phyloP scores from a whole-genome alignment of 1,140 invertebrate species.

The Brachionus rotundiformis region DNA sequence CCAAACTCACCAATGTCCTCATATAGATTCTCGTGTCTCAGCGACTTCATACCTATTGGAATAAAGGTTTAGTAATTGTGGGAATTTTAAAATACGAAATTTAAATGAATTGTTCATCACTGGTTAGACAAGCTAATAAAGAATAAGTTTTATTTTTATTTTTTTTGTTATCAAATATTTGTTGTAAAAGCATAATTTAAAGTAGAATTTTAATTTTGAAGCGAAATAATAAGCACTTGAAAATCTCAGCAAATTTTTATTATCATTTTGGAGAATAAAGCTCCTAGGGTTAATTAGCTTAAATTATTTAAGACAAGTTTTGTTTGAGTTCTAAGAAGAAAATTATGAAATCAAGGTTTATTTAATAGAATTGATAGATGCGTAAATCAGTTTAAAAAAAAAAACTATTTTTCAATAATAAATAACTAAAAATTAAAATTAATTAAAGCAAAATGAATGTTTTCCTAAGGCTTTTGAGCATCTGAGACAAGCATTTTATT shows the following conservation, averaged over 20 bases:
- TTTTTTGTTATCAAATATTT: not conserved
- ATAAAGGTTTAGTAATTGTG: no score
- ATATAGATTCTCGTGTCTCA: not conserved
- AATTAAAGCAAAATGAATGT: no score
- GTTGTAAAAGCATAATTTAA: not conserved
- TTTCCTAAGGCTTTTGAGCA: no score
- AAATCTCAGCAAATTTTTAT: not conserved
- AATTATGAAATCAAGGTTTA: not conserved
- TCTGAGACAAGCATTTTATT: no score
- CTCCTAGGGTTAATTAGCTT: not conserved
- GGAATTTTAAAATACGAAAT: no score
- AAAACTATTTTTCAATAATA: no score
- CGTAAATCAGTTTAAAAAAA: no score
- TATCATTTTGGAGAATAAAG: not conserved
- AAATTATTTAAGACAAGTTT: constrained; percentile 8
- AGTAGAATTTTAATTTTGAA: constrained; percentile 6
- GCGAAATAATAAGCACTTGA: not conserved
- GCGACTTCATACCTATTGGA: not conserved
- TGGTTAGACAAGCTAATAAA: not conserved
- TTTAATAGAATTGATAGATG: not conserved
- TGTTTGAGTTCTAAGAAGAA: not conserved
- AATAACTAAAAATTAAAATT: no score
- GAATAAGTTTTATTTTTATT: not conserved
- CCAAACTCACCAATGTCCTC: constrained; percentile 23
- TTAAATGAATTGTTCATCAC: not conserved